A percentile compares a stretch with the other conserved stretches of the same genome.
These are phyloP conservation scores for Formica aserva DNA, from an alignment of 2,888 invertebrate species.

Conservation along the genomic window DNA sequence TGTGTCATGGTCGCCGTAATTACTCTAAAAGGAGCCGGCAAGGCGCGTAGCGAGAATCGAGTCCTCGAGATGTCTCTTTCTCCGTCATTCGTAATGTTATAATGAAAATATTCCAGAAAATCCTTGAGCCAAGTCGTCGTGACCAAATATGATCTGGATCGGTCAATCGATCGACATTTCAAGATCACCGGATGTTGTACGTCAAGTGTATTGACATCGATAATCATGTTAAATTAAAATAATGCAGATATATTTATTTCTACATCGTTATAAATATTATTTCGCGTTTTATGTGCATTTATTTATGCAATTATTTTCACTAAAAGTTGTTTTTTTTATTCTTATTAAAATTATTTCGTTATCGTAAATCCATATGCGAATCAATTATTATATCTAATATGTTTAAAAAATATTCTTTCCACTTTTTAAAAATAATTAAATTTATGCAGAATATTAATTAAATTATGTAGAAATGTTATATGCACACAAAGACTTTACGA, in stretches of 20 bases:
- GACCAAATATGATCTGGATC: slow-evolving; percentile 57
- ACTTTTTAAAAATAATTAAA: background rate
- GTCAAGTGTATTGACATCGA: slow-evolving; percentile 47
- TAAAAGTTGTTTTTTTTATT: background rate
- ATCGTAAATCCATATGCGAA: background rate
- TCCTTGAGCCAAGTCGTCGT: slow-evolving; percentile 58
- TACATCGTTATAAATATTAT: background rate
- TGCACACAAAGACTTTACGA: background rate
- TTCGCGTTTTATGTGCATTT: background rate
- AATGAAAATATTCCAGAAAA: slow-evolving; percentile 72
- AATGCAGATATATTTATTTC: background rate
- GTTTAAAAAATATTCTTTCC: slow-evolving; percentile 3
- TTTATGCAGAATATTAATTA: background rate
- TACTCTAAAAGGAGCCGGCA: slow-evolving; percentile 66
- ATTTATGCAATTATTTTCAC: background rate
- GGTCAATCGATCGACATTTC: slow-evolving; percentile 66
- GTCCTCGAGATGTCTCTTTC: slow-evolving; percentile 15
- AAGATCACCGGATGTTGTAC: slow-evolving; percentile 68
- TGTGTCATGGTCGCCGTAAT: slow-evolving; percentile 66
- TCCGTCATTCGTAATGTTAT: slow-evolving; percentile 39
- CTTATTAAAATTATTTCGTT: background rate
- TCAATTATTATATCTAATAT: background rate
- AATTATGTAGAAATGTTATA: background rate
- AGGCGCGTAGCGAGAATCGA: slow-evolving; percentile 46
- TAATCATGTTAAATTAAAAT: slow-evolving; percentile 6